These are phyloP conservation scores for Drosophila macrothrix DNA, from an alignment of 2,888 invertebrate genomes.

Conservation along the genomic window DNA sequence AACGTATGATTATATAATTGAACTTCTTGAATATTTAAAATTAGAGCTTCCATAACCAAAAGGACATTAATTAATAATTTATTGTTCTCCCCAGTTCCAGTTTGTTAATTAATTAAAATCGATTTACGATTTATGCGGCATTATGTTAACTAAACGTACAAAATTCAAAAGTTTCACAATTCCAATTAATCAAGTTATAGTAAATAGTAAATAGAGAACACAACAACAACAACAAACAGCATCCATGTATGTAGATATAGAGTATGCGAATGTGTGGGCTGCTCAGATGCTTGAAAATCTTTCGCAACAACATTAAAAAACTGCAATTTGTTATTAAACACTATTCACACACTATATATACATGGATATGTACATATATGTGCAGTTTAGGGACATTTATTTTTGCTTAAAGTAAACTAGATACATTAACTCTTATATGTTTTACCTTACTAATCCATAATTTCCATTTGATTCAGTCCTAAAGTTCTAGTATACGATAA, in stretches of 20 bases:
- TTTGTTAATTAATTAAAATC: constrained; percentile 14
- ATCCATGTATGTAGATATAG: constrained; percentile 1
- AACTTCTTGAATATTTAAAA: constrained; percentile 57
- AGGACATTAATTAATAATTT: background rate
- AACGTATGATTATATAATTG: constrained; percentile 57
- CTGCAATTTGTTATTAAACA: constrained; percentile 22
- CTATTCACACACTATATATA: background rate
- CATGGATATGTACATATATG: background rate
- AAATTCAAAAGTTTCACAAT: constrained; percentile 29
- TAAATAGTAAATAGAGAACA: background rate
- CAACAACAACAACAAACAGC: background rate
- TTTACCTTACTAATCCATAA: background rate
- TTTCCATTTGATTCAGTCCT: background rate
- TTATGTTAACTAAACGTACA: constrained; percentile 41
- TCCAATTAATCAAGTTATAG: constrained; percentile 7
- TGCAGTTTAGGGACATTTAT: background rate
- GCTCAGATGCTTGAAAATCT: constrained; percentile 1
- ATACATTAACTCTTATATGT: background rate
- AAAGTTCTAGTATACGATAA: constrained; percentile 6
- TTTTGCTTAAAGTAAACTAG: background rate
- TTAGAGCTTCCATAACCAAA: constrained; percentile 68
- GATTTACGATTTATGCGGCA: constrained; percentile 26
- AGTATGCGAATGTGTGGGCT: constrained; percentile 5
- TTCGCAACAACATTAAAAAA: background rate
- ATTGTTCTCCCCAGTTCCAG: constrained; percentile 30